Conservation (phyloP, 2,113 vertebrate species). For the Channa argus region DNA sequence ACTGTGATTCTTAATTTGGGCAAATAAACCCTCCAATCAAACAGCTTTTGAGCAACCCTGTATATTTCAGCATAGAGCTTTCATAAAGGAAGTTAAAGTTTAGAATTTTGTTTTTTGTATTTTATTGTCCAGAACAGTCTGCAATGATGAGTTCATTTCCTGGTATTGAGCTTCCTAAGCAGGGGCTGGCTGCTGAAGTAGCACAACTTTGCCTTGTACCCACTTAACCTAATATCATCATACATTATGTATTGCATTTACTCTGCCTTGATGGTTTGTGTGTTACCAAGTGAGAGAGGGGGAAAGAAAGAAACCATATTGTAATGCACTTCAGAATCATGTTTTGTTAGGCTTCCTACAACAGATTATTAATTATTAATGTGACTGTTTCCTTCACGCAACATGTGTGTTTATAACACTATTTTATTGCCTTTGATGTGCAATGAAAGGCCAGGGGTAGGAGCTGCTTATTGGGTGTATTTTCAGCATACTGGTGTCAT, state of each 20-base stretch:
- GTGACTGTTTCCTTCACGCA: too few relatives aligned
- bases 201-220: constrained; percentile 39
- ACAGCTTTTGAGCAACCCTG: too few relatives aligned
- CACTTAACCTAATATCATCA: constrained; percentile 70
- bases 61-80: neutral
- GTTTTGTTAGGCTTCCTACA: neutral
- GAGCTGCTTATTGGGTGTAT: constrained; percentile 7
- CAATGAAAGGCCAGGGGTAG: constrained; percentile 4
- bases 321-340: constrained; percentile 6
- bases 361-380: neutral
- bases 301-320: neutral
- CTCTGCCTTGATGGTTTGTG: constrained; percentile 7
- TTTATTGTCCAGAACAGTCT: constrained; percentile 6
- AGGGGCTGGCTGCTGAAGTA: constrained; percentile 51
- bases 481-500: constrained; percentile 23
- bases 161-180: constrained; percentile 45
- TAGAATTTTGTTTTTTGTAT: neutral
- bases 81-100: constrained; percentile 14
- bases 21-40: neutral
- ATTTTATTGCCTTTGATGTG: constrained; percentile 1
- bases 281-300: constrained; percentile 14
- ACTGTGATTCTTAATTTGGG: neutral
- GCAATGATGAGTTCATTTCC: constrained; percentile 65
- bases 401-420: neutral
- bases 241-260: constrained; percentile 62